phyloP scores from a whole-genome alignment of 1,140 invertebrate species.

The Conus ventricosus region DNA sequence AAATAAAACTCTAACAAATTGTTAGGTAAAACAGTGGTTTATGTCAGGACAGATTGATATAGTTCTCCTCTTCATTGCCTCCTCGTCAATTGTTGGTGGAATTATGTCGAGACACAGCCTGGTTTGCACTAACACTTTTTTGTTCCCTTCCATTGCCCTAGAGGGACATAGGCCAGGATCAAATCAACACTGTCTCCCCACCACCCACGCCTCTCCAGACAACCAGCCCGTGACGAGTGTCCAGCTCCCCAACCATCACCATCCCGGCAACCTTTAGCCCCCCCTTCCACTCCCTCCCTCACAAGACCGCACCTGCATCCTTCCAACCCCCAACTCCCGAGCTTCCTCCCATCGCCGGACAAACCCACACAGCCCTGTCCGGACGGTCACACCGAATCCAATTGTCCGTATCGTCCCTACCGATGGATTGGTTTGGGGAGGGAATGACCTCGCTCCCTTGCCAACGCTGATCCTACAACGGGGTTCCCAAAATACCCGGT shows the following conservation, averaged over 20 bases:
- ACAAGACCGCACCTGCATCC: neutral
- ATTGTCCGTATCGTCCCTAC: neutral
- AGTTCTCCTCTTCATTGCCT: no score
- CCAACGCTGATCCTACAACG: neutral
- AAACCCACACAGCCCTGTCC: neutral
- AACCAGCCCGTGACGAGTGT: neutral
- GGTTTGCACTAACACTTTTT: no score
- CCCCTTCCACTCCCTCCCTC: neutral
- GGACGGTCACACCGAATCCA: neutral
- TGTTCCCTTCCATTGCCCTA: neutral
- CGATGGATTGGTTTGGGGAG: neutral
- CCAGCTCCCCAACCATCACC: neutral
- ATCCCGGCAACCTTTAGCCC: neutral
- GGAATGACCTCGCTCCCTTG: neutral
- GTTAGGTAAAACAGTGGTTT: no score
- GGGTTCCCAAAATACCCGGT: neutral
- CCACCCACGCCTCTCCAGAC: neutral
- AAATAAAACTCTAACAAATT: no score
- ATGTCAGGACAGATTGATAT: no score
- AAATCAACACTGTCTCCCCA: neutral
- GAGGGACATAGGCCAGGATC: neutral
- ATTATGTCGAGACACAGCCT: no score
- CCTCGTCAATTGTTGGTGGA: no score
- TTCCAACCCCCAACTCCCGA: neutral
- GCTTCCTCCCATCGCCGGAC: neutral